Evolutionary conservation across 2,797 vertebrate species (phyloP), one percentile per base, ranked within the genome.

Genomic region (Rhinichthys osculus): DNA sequence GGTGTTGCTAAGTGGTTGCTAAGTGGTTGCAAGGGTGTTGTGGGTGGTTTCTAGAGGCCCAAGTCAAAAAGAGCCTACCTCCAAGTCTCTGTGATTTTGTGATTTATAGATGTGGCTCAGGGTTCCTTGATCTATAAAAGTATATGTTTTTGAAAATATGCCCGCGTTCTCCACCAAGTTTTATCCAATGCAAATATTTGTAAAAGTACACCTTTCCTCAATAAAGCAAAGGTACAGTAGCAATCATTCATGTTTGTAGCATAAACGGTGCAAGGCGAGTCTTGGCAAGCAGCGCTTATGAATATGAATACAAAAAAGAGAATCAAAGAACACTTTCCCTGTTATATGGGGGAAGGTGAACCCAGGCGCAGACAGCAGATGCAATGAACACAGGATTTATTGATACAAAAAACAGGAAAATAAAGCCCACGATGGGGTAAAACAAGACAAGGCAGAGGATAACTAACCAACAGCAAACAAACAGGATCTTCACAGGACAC

Each of bases 221-320:
- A 78, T 62, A 69, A 70, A 40, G 44, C 40, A 35, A 21, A 71
- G 16, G 47, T 54, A 57, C 13, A 57, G 23, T 33, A 71, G 14
- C 47, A 50, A 50, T 40, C 5, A 69, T 47, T 50, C 19, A 81
- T 35, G 21, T n/a, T 13, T 64, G 70, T 42, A 44, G 23, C 70
- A 71, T 71, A 44, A 44, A 71, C 0, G 21, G 23, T 44, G 8
- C 14, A 62, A 42, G 16, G 38, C 38, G 5, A 78, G 9, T 66
- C 23, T 42, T 79, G 69, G n/a, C 13, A 59, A 59, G 30, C n/a
- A 47, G 9, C 8, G 8, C 30, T 70, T 33, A 59, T 59, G 50
- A 78, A 42, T 69, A 77, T 52, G 78, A 38, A 67, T 10, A 78
- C 52, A 33, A 78, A 40, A 76, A 69, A 84, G 17, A 14, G 2